phyloP scores from a whole-genome alignment of 2,888 invertebrate species.

The Melanotus villosus region DNA sequence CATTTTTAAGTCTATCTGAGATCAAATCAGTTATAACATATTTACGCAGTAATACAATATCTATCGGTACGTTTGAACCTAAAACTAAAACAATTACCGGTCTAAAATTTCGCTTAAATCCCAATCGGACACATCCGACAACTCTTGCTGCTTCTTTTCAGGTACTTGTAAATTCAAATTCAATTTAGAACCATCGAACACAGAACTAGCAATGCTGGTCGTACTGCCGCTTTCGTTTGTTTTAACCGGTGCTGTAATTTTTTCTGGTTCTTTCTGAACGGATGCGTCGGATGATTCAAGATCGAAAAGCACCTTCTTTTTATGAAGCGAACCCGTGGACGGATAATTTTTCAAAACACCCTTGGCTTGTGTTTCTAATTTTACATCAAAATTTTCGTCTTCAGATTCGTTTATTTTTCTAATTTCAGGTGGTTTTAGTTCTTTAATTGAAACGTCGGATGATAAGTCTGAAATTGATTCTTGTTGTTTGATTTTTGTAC shows the following conservation, averaged over 20 bases:
- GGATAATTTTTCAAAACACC: constrained; percentile 48
- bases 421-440: neutral
- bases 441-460: neutral
- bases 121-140: constrained; percentile 55
- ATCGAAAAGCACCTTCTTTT: constrained; percentile 58
- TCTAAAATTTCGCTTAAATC: constrained; percentile 53
- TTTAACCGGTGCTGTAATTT: constrained; percentile 1
- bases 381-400: neutral
- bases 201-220: constrained; percentile 51
- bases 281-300: constrained; percentile 42
- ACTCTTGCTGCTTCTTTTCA: constrained; percentile 22
- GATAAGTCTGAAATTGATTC: constrained; percentile 7
- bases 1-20: no score
- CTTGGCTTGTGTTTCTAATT: constrained; percentile 37
- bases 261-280: constrained; percentile 8
- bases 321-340: constrained; percentile 41
- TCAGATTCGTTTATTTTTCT: neutral
- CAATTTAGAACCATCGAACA: constrained; percentile 47
- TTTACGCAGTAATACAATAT: no score
- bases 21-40: no score
- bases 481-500: neutral
- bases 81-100: no score
- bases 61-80: no score
- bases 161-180: neutral
- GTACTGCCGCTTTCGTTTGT: constrained; percentile 44